Evolutionary conservation across 2,113 vertebrate genomes (phyloP).

Genomic region (Rattus norvegicus): DNA sequence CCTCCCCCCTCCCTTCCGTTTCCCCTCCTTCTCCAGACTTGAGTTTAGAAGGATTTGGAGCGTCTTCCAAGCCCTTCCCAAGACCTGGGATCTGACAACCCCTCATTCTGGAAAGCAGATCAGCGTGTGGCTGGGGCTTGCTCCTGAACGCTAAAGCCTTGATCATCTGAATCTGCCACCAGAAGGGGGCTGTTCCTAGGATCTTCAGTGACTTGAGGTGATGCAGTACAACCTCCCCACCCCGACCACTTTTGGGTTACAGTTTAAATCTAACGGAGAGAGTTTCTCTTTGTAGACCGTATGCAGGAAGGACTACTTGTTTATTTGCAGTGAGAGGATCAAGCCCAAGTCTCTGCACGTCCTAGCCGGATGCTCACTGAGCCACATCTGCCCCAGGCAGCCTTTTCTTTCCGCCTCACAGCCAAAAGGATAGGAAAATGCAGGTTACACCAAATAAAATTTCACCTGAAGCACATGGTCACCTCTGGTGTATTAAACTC

Average conservation of each 20-base stretch:
- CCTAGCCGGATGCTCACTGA: neutral
- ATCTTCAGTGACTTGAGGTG: neutral
- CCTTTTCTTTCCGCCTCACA: neutral
- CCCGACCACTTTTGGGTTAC: neutral
- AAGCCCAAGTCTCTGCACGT: neutral
- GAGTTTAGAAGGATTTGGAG: neutral
- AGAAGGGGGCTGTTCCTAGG: neutral
- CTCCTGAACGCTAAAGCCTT: neutral
- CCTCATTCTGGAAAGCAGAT: neutral
- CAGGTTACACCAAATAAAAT: slow-evolving; percentile 4
- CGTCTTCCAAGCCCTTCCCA: neutral
- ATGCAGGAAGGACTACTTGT: neutral
- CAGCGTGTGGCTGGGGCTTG: neutral
- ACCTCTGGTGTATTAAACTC: neutral
- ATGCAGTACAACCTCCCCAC: neutral
- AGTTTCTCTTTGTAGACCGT: neutral
- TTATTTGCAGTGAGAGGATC: neutral
- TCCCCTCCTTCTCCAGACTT: neutral
- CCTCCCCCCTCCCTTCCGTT: neutral
- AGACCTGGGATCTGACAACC: neutral
- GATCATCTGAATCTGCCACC: neutral
- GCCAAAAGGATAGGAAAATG: neutral
- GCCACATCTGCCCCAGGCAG: neutral
- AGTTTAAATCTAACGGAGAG: neutral
- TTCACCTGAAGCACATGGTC: neutral